Base-by-base conservation (phyloP, 2,113 vertebrate species). In the Meleagris gallopavo region DNA sequence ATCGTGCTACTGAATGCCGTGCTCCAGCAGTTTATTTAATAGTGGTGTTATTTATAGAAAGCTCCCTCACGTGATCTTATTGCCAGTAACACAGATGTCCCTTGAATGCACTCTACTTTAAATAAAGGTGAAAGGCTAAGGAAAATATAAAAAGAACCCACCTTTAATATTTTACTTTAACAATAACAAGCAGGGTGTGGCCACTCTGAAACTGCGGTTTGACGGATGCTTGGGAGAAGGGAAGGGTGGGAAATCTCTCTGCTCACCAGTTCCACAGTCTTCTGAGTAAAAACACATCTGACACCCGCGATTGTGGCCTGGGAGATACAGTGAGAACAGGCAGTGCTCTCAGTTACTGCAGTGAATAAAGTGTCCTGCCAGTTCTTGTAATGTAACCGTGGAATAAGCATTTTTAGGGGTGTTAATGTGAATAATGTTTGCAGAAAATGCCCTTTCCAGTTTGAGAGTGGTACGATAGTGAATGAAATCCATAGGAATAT, bases 141-240 rank as follows among this genome's bases (percentile, higher is more conserved):
- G 89, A 96, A 96, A 95, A 92, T 75, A 92, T 40, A 87, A 89
- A 71, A 77, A 87, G 80, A 82, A 75, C 70, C 90, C 92, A 93
- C 91, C 90, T 97, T 92, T 96, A 92, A 97, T 94, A 96, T 87
- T 92, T 75, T 74, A 95, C 81, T 83, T 90, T 82, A 83, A 98
- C 98, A 98, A 98, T 98, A 97, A 97, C 70, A 89, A 92, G 86
- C 91, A 93, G 97, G 97, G 98, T 95, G 97, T 95, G 96, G 95
- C 85, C 40, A 17, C 77, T 69, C 64, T 84, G 79, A 92, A 92
- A 76, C 75, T 15, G 25, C 58, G 64, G 84, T 95, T 94, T 88
- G 88, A 95, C 93, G 7, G 95, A 95, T 89, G 91, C 93, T 86
- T 94, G 96, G 96, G 96, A 98, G 96, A 96, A 93, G 97, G 97